Evolutionary conservation across 2,113 vertebrate species (phyloP).

Genomic region (Xiphias gladius): DNA sequence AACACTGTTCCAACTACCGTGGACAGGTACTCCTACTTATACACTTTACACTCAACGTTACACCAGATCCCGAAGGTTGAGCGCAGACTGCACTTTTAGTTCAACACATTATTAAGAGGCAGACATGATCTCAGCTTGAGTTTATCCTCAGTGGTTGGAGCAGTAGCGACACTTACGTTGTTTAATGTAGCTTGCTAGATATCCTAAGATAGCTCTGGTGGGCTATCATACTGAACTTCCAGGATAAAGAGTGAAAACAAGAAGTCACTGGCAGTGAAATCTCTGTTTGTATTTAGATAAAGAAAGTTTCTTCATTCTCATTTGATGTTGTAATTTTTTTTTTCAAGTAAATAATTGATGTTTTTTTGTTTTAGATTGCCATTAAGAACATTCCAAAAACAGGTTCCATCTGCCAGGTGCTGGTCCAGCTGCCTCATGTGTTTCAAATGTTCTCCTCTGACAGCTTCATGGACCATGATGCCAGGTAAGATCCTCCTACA

Average conservation of each 20-base stretch:
- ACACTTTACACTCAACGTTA: not conserved
- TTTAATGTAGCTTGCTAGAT: not conserved
- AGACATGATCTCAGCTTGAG: constrained; percentile 10
- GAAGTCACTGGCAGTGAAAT: not conserved
- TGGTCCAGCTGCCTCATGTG: constrained; percentile 95
- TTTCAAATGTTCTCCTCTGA: constrained; percentile 91
- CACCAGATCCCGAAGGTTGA: not conserved
- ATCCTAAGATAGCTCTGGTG: not conserved
- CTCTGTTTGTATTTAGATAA: not conserved
- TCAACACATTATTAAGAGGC: constrained; percentile 4
- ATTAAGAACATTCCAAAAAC: constrained; percentile 86
- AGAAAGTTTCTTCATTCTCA: not conserved
- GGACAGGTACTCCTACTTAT: constrained; percentile 87
- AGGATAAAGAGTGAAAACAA: not conserved
- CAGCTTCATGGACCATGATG: constrained; percentile 84
- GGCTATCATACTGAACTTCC: not conserved
- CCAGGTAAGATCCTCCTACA: constrained; percentile 83
- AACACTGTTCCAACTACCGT: constrained; percentile 89
- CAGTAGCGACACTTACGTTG: not conserved
- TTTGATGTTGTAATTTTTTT: not conserved
- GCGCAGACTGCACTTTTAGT: not conserved
- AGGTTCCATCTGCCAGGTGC: constrained; percentile 92
- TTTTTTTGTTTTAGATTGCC: constrained; percentile 81
- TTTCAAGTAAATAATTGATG: not conserved
- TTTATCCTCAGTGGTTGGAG: not conserved